Percentiles rank a stretch among this genome's conserved stretches.
Evolutionary conservation across 2,797 vertebrate genomes (phyloP).

Genomic region (Amphiprion clarkii): DNA sequence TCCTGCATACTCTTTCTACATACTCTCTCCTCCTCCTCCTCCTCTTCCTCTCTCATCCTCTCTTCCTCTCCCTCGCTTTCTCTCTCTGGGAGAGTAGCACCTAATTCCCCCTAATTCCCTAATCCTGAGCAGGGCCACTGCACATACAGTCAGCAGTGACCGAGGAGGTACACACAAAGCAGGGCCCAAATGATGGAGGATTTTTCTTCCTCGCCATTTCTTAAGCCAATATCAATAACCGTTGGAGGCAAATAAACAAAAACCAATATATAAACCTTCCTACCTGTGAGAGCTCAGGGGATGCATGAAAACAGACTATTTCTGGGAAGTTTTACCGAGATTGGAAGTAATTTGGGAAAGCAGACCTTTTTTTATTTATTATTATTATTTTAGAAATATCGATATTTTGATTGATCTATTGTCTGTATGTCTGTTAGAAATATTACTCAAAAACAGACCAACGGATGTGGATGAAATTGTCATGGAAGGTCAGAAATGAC

Average conservation of each 20-base stretch:
- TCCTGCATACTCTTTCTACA: constrained; percentile 74
- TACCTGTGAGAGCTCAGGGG: constrained; percentile 14
- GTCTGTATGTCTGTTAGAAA: too few species aligned
- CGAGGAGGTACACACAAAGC: constrained; percentile 51
- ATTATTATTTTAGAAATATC: too few species aligned
- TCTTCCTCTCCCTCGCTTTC: constrained; percentile 38
- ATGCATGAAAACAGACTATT: background rate
- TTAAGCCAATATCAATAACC: constrained; percentile 56
- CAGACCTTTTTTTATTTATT: background rate
- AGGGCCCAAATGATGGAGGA: constrained; percentile 27
- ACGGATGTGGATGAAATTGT: too few species aligned
- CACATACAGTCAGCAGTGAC: constrained; percentile 71
- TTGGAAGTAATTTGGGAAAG: background rate
- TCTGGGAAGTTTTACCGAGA: background rate
- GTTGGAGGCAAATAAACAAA: constrained; percentile 22
- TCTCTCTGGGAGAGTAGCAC: constrained; percentile 70
- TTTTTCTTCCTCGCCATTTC: constrained; percentile 26
- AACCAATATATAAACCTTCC: constrained; percentile 1
- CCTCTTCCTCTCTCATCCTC: constrained; percentile 45
- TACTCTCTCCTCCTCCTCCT: constrained; percentile 52
- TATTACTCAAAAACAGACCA: too few species aligned
- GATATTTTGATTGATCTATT: too few species aligned
- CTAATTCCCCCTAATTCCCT: constrained; percentile 81
- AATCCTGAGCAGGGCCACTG: constrained; percentile 74
- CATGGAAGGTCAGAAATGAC: too few species aligned